Evolutionary conservation across 2,888 invertebrate species (phyloP).

Genomic region (Mesorhabditis spiculigera): DNA sequence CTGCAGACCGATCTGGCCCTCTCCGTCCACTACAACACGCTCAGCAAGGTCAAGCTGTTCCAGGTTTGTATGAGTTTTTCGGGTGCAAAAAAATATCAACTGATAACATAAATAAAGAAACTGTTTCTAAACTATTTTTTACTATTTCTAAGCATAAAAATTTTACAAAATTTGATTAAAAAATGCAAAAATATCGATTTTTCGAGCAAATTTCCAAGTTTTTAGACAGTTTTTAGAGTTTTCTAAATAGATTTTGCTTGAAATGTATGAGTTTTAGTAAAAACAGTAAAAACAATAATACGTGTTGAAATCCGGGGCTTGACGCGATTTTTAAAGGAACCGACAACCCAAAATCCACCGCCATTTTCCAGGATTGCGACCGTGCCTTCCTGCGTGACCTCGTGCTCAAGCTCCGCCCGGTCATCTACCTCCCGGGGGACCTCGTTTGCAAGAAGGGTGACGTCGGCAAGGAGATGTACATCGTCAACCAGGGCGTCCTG

Average conservation of each 20-base stretch:
- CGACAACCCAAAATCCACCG: not conserved
- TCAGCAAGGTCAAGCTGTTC: conserved; percentile 87
- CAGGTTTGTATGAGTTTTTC: conserved; percentile 65
- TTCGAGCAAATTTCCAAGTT: not conserved
- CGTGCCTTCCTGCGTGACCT: conserved; percentile 75
- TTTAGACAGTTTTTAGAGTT: too few relatives aligned
- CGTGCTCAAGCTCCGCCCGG: conserved; percentile 81
- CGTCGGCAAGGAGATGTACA: conserved; percentile 92
- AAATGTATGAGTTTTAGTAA: too few relatives aligned
- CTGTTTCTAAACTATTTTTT: not conserved
- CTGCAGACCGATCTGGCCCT: conserved; percentile 85
- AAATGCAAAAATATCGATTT: not conserved
- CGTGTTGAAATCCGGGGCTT: too few relatives aligned
- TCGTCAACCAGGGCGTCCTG: conserved; percentile 80
- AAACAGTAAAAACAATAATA: too few relatives aligned
- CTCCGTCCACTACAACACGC: conserved; percentile 82
- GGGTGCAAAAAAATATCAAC: too few relatives aligned
- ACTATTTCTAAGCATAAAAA: too few relatives aligned
- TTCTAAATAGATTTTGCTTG: too few relatives aligned
- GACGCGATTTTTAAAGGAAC: not conserved
- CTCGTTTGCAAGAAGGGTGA: conserved; percentile 88
- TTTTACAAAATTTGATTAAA: too few relatives aligned
- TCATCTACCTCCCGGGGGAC: conserved; percentile 82
- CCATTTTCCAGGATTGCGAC: conserved; percentile 62
- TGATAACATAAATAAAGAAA: not conserved